Conservation (phyloP, 2,797 vertebrate species). For the Ibycter americanus region DNA sequence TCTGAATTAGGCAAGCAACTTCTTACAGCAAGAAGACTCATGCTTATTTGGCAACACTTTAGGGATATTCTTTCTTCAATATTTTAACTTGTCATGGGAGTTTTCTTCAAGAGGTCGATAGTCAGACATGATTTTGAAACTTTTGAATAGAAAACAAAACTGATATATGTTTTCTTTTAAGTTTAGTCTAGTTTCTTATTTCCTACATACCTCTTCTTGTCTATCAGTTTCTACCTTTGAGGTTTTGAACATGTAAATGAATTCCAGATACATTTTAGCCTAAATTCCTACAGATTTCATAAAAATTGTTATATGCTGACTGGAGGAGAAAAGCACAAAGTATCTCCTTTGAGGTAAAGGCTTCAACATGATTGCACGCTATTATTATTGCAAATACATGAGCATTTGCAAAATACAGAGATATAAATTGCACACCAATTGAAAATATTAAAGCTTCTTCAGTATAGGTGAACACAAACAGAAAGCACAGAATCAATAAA, state of each 20-base stretch:
- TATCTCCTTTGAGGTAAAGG: neutral
- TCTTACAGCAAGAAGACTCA: conserved; percentile 27
- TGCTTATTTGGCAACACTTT: conserved; percentile 30
- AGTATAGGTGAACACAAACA: neutral
- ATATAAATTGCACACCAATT: neutral
- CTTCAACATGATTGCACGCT: neutral
- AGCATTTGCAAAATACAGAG: neutral
- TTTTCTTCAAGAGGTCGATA: conserved; percentile 19
- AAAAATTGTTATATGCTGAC: neutral
- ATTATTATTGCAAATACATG: neutral
- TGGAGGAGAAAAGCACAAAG: neutral
- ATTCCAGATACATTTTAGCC: neutral
- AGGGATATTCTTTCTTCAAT: conserved; percentile 33
- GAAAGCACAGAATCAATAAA: neutral
- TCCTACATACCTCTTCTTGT: neutral
- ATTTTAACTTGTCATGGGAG: conserved; percentile 14
- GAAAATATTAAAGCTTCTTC: neutral
- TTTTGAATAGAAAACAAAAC: neutral
- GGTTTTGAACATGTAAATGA: neutral
- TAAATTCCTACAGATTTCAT: neutral
- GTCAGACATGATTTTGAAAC: neutral
- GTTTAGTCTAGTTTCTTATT: neutral
- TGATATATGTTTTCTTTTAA: neutral
- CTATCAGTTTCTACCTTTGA: neutral
- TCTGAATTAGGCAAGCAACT: conserved; percentile 28